A percentile compares a stretch with the other conserved stretches of the same genome.
Conservation (phyloP, 2,797 vertebrate genomes). For the Chromis chromis region DNA sequence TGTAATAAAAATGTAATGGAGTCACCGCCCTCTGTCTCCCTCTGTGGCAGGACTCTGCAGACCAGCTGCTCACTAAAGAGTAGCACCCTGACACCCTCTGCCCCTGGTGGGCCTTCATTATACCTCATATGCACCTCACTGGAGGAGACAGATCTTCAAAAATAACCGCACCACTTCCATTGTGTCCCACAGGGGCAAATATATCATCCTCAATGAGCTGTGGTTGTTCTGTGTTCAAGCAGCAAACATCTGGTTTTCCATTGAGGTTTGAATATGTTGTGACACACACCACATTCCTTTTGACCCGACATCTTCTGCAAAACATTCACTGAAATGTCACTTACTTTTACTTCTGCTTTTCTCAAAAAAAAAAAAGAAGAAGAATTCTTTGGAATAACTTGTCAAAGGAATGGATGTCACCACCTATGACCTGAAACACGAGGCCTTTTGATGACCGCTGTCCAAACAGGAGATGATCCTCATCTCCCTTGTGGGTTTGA, state of each 20-base stretch:
- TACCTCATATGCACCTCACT: not conserved
- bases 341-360: not conserved
- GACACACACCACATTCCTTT: not conserved
- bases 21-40: slow-evolving; percentile 1
- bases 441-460: slow-evolving; percentile 10
- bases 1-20: not conserved
- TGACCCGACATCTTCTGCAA: not conserved
- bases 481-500: not conserved
- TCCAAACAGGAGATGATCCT: slow-evolving; percentile 15
- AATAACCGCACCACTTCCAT: slow-evolving; percentile 6
- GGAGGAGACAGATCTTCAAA: slow-evolving; percentile 11
- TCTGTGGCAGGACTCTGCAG: slow-evolving; percentile 17
- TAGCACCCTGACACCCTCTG: slow-evolving; percentile 20
- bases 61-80: not conserved
- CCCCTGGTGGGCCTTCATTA: slow-evolving; percentile 11
- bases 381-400: not conserved
- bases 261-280: slow-evolving; percentile 9
- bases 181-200: not conserved
- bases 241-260: slow-evolving; percentile 19
- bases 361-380: too few relatives aligned
- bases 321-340: not conserved
- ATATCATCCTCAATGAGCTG: slow-evolving; percentile 16
- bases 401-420: not conserved
- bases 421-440: not conserved
- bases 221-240: slow-evolving; percentile 12